These are phyloP conservation scores for Euleptes europaea DNA, from an alignment of 2,113 vertebrate genomes.

Conservation along the genomic window DNA sequence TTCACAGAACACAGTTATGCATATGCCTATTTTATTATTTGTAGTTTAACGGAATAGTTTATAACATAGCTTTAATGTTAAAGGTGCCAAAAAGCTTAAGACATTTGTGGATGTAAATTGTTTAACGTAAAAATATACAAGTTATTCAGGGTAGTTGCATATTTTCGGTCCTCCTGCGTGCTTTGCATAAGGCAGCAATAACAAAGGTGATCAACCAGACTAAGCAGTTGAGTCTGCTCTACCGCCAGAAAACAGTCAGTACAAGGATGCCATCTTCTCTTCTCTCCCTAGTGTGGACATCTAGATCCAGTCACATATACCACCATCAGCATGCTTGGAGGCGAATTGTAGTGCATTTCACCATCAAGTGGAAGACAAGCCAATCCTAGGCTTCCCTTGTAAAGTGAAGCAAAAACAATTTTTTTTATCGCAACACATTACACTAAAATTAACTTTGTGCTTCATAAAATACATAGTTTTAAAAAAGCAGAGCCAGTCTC, in stretches of 20 bases:
- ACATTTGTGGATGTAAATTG: slow-evolving; percentile 21
- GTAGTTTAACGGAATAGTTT: not conserved
- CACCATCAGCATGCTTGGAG: slow-evolving; percentile 41
- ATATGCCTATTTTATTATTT: not conserved
- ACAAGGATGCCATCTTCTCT: slow-evolving; percentile 42
- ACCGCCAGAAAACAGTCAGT: slow-evolving; percentile 26
- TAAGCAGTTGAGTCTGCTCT: slow-evolving; percentile 33
- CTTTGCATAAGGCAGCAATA: slow-evolving; percentile 72
- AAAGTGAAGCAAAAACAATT: slow-evolving; percentile 19
- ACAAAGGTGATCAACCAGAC: not conserved
- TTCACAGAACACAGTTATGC: slow-evolving; percentile 3
- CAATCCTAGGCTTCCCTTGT: not conserved
- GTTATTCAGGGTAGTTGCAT: slow-evolving; percentile 69
- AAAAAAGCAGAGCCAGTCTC: slow-evolving; percentile 22
- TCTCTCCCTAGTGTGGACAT: slow-evolving; percentile 21
- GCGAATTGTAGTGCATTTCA: slow-evolving; percentile 54
- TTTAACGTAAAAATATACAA: slow-evolving; percentile 63
- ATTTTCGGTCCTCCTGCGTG: slow-evolving; percentile 64
- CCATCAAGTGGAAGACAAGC: slow-evolving; percentile 40
- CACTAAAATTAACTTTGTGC: slow-evolving; percentile 40
- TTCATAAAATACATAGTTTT: slow-evolving; percentile 33
- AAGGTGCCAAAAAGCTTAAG: slow-evolving; percentile 27
- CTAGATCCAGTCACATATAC: slow-evolving; percentile 30
- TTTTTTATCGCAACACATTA: slow-evolving; percentile 32
- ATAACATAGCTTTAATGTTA: not conserved